Base-by-base conservation (phyloP, 2,113 vertebrate genomes). In the Cricetomys ansorgei region DNA sequence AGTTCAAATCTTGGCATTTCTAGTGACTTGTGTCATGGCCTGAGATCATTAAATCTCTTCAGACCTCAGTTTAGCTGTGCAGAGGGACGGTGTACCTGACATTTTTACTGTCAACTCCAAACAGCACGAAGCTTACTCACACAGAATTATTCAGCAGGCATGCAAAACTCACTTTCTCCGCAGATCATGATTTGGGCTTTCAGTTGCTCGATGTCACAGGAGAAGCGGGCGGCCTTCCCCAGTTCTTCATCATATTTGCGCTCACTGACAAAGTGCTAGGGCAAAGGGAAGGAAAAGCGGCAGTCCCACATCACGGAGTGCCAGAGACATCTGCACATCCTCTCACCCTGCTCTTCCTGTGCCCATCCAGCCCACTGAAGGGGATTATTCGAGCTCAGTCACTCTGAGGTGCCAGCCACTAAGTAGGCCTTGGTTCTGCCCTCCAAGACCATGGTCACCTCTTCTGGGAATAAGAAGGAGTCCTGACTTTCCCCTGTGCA, bases 221-320 rank as follows among this genome's bases (percentile, higher is more conserved):
- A 98, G 96, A 99, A 99, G 31, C 99, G 98, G 86, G 98, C 99
- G 91, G 98, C 98, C 62, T 98, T 98, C 88, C 98, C 98, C 23
- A 99, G 97, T 93, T 99, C 99, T 97, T 99, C 99, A 11, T 99
- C 99, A 0, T 99, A 99, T 97, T 99, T 99, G 40, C 99, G 98
- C 95, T 99, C 99, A 40, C 99, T 99, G 96, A 99, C 99, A 95
- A 99, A 99, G 98, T 99, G 98, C 99, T 99, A 95, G 96, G 97
- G 90, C 97, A 64, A 48, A 97, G 65, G 95, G 53, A 92, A 11
- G 67, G n/a, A n/a, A 79, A 77, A 80, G 93, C 25, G 59, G 92
- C 34, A 85, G 75, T 1, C 64, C 29, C 13, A 1, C 5, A 27
- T 77, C 75, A 73, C 31, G n/a, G 73, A 70, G 37, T 0, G 73